Percentiles rank a stretch among this genome's conserved stretches.
Conservation (phyloP, 2,888 invertebrate species). For the Acrocyrtus sp. region DNA sequence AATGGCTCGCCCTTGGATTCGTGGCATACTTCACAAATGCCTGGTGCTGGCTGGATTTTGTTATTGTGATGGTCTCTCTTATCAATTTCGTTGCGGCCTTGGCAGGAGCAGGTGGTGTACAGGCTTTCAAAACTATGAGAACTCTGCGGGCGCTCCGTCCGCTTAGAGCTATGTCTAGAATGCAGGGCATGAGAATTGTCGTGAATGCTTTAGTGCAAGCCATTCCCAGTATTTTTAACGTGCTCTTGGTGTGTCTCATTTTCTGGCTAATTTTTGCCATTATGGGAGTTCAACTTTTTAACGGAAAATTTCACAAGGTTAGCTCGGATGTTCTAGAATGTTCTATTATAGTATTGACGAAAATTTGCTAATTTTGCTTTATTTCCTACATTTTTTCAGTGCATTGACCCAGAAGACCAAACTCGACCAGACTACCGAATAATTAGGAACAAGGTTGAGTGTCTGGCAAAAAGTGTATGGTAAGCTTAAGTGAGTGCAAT, state of each 20-base stretch:
- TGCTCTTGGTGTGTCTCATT: constrained; percentile 93
- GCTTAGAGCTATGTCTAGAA: constrained; percentile 91
- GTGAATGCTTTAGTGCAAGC: constrained; percentile 98
- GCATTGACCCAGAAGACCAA: constrained; percentile 84
- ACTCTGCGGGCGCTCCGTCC: constrained; percentile 89
- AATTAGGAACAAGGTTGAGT: constrained; percentile 86
- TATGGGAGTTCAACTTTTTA: constrained; percentile 97
- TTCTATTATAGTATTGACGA: no score
- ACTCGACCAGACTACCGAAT: constrained; percentile 81
- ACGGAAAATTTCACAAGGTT: constrained; percentile 94
- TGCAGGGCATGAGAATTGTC: constrained; percentile 99
- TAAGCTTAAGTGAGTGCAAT: neutral
- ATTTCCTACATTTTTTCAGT: no score
- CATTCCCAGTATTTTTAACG: constrained; percentile 97
- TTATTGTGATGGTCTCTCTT: constrained; percentile 93
- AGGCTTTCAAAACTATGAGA: constrained; percentile 27
- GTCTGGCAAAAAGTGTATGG: constrained; percentile 78
- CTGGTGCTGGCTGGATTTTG: constrained; percentile 99
- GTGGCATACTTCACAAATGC: constrained; percentile 98
- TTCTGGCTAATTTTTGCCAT: constrained; percentile 99
- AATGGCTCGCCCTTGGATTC: constrained; percentile 92
- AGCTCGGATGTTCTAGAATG: no score
- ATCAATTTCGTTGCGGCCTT: constrained; percentile 97
- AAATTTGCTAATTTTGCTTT: no score
- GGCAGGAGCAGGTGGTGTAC: neutral